Evolutionary conservation across 2,888 invertebrate species (phyloP), one percentile per base, ranked within the genome.

Genomic region (Metalampra italica): DNA sequence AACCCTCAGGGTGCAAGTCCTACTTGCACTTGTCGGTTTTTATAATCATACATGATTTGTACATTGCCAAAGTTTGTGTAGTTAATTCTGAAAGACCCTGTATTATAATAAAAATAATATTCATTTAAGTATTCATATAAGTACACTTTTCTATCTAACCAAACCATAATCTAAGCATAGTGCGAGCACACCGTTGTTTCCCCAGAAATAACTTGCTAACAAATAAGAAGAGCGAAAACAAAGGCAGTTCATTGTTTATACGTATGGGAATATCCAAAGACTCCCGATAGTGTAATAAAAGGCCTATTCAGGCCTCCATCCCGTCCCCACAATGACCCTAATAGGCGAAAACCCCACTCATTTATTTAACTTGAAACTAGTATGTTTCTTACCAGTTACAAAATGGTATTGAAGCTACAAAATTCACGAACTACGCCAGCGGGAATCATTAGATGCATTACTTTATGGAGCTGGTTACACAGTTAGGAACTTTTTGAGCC

Each of bases 231-330:
- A 60, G 51, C 44, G 22, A 52, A 53, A 58, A 69, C 64, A 69
- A 65, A 57, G 56, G 59, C 57, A 56, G 48, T 22, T 50, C 49
- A 54, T 67, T 66, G 59, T 66, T 61, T 61, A 62, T 58, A 50
- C 47, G 36, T 56, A 50, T 44, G 53, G 59, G 55, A 56, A 56
- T 51, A 55, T 50, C 48, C 49, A 59, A 73, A 64, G 62, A 66
- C 62, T 57, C 75, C 68, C 76, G 45, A 56, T 60, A 62, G 71
- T 48, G 66, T 60, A 67, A 72, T 77, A 73, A 74, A 69, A 62
- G 64, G 66, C 62, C 70, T 66, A 65, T 68, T 67, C 60, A 57
- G 56, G 55, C 56, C 57, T 49, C 59, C 57, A 58, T 52, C 39
- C 54, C 61, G 60, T 52, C 34, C 54, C 60, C 54, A 50, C 40